A percentile compares a stretch with the other conserved stretches of the same genome.
These are phyloP conservation scores for Gyrodactylus bullatarudis DNA, from an alignment of 1,140 invertebrate species.

Conservation along the genomic window DNA sequence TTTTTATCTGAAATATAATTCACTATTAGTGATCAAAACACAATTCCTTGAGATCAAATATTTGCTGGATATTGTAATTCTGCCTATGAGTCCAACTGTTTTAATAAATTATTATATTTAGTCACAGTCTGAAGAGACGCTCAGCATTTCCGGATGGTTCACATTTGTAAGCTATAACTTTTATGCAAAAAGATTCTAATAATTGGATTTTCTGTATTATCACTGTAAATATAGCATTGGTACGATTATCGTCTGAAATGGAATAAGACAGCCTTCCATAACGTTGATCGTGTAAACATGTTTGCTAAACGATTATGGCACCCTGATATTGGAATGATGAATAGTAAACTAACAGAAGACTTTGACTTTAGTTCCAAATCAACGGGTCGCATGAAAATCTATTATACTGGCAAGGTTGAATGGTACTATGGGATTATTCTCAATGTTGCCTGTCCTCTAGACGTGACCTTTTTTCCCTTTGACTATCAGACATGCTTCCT, in stretches of 20 bases:
- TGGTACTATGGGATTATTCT: neutral
- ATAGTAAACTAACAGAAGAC: neutral
- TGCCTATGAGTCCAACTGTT: too few relatives aligned
- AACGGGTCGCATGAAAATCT: neutral
- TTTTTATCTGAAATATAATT: too few relatives aligned
- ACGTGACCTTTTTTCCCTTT: slow-evolving; percentile 1
- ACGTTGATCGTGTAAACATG: neutral
- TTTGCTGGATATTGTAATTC: too few relatives aligned
- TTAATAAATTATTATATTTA: too few relatives aligned
- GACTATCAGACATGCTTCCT: slow-evolving; percentile 1
- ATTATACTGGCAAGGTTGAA: neutral
- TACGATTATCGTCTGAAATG: neutral
- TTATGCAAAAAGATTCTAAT: neutral
- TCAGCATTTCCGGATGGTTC: slow-evolving; percentile 5
- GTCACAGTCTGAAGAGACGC: slow-evolving; percentile 3
- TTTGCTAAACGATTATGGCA: neutral
- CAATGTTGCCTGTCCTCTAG: neutral
- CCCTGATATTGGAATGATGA: slow-evolving; percentile 3
- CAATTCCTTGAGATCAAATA: too few relatives aligned
- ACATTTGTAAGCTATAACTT: neutral
- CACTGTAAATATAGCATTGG: neutral
- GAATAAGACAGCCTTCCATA: neutral
- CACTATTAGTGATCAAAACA: too few relatives aligned
- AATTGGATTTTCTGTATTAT: neutral
- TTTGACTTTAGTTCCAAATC: slow-evolving; percentile 2